Conservation (phyloP, 2,797 vertebrate species). For the Champsocephalus esox region DNA sequence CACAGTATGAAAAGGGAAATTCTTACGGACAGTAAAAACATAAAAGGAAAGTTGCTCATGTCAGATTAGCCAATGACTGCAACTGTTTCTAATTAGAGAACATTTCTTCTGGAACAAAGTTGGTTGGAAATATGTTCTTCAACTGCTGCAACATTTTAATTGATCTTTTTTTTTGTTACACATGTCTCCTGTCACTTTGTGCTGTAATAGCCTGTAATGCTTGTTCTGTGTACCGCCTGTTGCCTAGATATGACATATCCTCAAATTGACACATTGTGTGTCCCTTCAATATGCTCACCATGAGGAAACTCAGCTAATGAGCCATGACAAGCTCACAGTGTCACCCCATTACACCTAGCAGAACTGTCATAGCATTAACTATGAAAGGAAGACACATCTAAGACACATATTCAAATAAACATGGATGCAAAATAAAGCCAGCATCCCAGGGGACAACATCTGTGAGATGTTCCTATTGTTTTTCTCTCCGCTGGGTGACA, state of each 20-base stretch:
- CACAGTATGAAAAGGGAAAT: not conserved
- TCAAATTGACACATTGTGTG: constrained; percentile 26
- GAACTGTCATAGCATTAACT: constrained; percentile 32
- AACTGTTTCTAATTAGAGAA: not conserved
- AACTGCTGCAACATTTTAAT: not conserved
- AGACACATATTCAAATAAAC: constrained; percentile 31
- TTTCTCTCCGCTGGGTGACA: constrained; percentile 29
- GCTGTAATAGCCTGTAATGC: not conserved
- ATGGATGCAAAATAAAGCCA: constrained; percentile 27
- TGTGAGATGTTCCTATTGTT: constrained; percentile 48
- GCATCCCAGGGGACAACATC: constrained; percentile 60
- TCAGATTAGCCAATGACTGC: not conserved
- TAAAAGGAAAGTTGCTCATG: not conserved
- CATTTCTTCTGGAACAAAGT: too few species aligned
- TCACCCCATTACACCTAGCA: constrained; percentile 19
- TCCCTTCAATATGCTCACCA: constrained; percentile 37
- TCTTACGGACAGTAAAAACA: not conserved
- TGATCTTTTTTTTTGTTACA: not conserved
- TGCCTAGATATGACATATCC: constrained; percentile 2
- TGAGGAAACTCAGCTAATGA: constrained; percentile 37
- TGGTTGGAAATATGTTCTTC: not conserved
- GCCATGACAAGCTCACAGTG: constrained; percentile 15
- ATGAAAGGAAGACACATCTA: constrained; percentile 8
- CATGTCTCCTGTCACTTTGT: not conserved
- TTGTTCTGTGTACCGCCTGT: constrained; percentile 1